These are phyloP conservation scores for Tilapia sparmanii DNA, from an alignment of 2,113 vertebrate species.

Conservation along the genomic window DNA sequence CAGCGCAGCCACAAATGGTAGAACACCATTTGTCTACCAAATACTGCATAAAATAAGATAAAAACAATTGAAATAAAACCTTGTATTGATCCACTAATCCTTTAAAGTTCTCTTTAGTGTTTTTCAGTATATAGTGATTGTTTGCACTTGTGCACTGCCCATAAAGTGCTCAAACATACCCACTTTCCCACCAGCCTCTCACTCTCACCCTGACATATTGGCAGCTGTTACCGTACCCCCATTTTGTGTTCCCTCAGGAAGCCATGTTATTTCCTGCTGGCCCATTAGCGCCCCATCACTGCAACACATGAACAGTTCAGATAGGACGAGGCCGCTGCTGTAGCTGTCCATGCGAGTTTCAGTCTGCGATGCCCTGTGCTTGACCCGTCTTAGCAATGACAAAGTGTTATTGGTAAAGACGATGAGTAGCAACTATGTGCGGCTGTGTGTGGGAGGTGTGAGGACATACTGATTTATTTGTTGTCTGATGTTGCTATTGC, in stretches of 20 bases:
- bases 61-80: background rate
- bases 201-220: slow-evolving; percentile 22
- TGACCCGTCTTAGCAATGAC: background rate
- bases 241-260: slow-evolving; percentile 37
- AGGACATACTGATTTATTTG: background rate
- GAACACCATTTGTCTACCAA: background rate
- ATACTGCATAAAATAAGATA: background rate
- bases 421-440: background rate
- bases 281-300: slow-evolving; percentile 30
- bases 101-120: background rate
- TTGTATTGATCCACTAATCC: background rate
- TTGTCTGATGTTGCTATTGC: background rate
- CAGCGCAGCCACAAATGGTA: background rate
- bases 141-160: background rate
- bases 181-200: background rate
- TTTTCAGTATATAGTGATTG: background rate
- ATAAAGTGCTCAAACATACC: background rate
- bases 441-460: background rate
- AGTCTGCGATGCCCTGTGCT: background rate
- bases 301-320: background rate
- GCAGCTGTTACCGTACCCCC: slow-evolving; percentile 26
- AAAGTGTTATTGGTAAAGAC: background rate
- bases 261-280: slow-evolving; percentile 32
- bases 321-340: background rate
- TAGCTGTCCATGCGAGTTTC: background rate